Conservation (phyloP, 2,113 vertebrate genomes). For the Platanista minor region DNA sequence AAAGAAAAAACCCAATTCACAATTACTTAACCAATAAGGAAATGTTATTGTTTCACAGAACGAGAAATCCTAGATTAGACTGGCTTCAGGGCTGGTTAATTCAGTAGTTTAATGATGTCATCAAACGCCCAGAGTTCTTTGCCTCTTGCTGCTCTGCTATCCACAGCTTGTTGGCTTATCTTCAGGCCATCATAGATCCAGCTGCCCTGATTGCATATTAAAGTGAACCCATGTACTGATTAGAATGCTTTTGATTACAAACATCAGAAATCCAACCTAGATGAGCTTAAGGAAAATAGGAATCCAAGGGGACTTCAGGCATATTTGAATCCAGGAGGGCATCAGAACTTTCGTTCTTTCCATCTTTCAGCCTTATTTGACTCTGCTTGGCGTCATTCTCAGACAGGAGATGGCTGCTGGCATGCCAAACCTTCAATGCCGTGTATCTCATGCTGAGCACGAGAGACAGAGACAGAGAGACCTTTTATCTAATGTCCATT, state of each 20-base stretch:
- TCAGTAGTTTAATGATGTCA: not conserved
- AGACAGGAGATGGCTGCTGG: not conserved
- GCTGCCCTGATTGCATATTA: not conserved
- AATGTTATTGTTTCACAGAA: not conserved
- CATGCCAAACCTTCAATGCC: not conserved
- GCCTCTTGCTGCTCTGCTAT: not conserved
- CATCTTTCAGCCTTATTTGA: not conserved
- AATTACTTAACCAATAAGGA: not conserved
- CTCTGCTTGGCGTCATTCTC: not conserved
- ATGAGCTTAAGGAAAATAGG: not conserved
- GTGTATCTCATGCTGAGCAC: not conserved
- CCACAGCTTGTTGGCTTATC: not conserved
- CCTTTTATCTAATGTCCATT: not conserved
- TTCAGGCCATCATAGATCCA: not conserved
- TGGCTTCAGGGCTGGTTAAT: not conserved
- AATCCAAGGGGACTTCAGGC: not conserved
- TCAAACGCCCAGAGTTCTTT: not conserved
- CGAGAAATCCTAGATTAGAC: not conserved
- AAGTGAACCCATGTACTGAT: not conserved
- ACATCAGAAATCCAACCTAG: not conserved
- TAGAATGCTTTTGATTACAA: not conserved
- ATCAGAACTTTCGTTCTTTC: not conserved
- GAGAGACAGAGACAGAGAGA: not conserved
- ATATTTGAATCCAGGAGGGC: not conserved
- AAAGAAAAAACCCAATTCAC: not conserved